phyloP scores from a whole-genome alignment of 2,888 invertebrate species.

The Noctua janthe region DNA sequence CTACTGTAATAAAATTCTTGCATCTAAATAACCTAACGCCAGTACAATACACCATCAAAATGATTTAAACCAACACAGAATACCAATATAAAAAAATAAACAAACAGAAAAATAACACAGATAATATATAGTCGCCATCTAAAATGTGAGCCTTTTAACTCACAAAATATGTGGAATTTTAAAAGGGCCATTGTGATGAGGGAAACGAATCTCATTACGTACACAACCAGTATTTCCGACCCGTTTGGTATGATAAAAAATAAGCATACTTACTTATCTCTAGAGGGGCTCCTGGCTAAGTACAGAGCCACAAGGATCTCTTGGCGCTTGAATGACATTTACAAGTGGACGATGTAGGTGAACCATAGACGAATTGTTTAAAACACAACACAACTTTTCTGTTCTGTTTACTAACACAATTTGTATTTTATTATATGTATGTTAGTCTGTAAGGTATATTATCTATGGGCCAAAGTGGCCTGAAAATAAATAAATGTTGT shows the following conservation, averaged over 20 bases:
- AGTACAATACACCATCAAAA: background rate
- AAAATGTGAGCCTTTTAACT: conserved; percentile 50
- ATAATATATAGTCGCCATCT: conserved; percentile 40
- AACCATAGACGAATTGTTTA: background rate
- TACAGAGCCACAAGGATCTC: background rate
- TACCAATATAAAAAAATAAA: background rate
- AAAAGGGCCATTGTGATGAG: conserved; percentile 56
- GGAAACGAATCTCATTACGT: conserved; percentile 42
- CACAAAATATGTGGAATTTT: conserved; percentile 61
- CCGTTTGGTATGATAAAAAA: conserved; percentile 47
- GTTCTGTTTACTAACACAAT: too few relatives aligned
- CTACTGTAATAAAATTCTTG: background rate
- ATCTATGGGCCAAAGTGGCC: too few relatives aligned
- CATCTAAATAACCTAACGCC: background rate
- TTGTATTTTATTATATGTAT: too few relatives aligned
- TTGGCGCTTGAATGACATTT: background rate
- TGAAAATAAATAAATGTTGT: too few relatives aligned
- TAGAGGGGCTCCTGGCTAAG: background rate
- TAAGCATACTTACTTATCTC: conserved; percentile 40
- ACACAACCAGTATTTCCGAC: conserved; percentile 50
- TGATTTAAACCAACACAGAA: background rate
- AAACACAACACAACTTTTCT: too few relatives aligned
- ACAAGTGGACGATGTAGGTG: background rate
- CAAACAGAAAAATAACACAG: conserved; percentile 22
- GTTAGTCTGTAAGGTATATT: too few relatives aligned